Base-by-base conservation (phyloP, 1,140 invertebrate genomes). In the Nasonia giraulti region DNA sequence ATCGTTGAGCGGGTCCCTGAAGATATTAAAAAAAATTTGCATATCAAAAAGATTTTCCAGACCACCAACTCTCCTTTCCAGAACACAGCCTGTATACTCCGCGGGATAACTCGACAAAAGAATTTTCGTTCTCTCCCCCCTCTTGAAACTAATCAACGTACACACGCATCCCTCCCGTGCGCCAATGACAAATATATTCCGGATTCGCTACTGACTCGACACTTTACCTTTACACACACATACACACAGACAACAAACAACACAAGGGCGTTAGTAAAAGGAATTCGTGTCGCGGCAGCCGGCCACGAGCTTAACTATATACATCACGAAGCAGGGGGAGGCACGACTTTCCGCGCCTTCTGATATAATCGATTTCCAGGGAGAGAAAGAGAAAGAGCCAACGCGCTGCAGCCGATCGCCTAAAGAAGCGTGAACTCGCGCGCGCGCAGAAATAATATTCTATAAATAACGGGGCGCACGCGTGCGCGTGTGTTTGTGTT, bases 361-460 rank as follows among this genome's bases (percentile, higher is more conserved):
- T 62, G 55, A 62, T 62, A 62, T 62, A 62, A 62, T 62, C 55
- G 55, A 62, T 62, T 62, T 62, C 55, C 17, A 62, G 55, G 55
- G 17, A 62, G 20, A 4, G 50, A 55, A 17, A 62, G 55, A 62
- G 17, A 20, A 17, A 62, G 55, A 62, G 14, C 17, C 6, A n/a
- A 2, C 2, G n/a, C 17, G 55, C 20, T 62, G 55, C 17, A n/a
- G 55, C 17, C 55, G 55, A 62, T 62, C 55, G 55, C 17, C 55
- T 62, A n/a, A 62, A 62, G 55, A 62, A 62, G 55, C 55, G 55
- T 20, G 55, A 62, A 62, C 20, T 2, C 20, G 55, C 17, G 55
- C 17, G 55, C 55, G 55, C 55, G 55, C 20, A 62, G 55, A 62
- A 62, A 62, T 62, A 62, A 62, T 62, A 62, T 62, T 62, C 55